Percentiles rank a stretch among this genome's conserved stretches.
Conservation (phyloP, 2,797 vertebrate species). For the Botia kubotai region DNA sequence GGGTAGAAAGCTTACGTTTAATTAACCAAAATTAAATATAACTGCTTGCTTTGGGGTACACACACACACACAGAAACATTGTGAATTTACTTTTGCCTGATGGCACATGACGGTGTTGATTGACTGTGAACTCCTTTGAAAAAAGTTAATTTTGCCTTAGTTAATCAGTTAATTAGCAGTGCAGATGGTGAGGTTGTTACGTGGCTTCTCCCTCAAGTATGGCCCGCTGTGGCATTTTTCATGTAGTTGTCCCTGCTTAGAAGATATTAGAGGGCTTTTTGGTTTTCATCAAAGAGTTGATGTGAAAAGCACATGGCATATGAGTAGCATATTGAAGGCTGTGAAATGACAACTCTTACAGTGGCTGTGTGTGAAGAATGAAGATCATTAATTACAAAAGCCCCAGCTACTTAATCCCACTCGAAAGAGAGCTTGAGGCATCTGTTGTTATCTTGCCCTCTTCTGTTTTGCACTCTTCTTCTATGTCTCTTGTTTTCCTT, state of each 20-base stretch:
- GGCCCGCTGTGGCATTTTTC: conserved; percentile 25
- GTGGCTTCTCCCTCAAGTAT: conserved; percentile 26
- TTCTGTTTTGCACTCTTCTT: conserved; percentile 35
- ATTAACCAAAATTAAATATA: too few relatives aligned
- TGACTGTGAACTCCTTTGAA: neutral
- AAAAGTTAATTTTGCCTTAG: conserved; percentile 29
- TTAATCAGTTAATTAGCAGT: conserved; percentile 47
- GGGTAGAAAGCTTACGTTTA: too few relatives aligned
- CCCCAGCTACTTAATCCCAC: conserved; percentile 89
- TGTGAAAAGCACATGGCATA: conserved; percentile 59
- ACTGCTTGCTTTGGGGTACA: too few relatives aligned
- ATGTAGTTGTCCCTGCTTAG: conserved; percentile 43
- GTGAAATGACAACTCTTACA: conserved; percentile 86
- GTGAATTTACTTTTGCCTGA: neutral
- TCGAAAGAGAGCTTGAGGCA: conserved; percentile 88
- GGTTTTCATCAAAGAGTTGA: conserved; percentile 34
- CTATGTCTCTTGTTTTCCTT: conserved; percentile 29
- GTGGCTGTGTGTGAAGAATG: conserved; percentile 81
- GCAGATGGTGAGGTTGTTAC: conserved; percentile 37
- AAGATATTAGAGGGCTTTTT: conserved; percentile 39
- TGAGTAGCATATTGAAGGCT: conserved; percentile 81
- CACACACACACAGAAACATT: too few relatives aligned
- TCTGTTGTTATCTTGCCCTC: conserved; percentile 39
- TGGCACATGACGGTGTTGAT: conserved; percentile 4
- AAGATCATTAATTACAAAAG: conserved; percentile 97